Evolutionary conservation across 2,888 invertebrate genomes (phyloP), one percentile per base, ranked within the genome.

Genomic region (Cepaea hortensis): DNA sequence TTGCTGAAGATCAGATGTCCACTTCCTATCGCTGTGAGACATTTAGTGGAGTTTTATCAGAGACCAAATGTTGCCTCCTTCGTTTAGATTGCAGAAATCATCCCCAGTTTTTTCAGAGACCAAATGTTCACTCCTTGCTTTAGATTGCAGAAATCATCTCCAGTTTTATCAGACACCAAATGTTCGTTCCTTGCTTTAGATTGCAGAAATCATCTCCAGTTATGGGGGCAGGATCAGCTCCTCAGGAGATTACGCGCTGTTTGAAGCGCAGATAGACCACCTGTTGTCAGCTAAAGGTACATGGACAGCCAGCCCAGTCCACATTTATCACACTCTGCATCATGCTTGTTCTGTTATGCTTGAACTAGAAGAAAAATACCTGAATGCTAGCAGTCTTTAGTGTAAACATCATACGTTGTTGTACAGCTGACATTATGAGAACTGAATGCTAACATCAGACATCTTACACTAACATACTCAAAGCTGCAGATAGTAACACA

Each of bases 81-180:
- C 86, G 89, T 90, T 88, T 91, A 94, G 94, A 93, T 94, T 85
- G 92, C 93, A 89, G 93, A 91, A 86, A 92, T 0, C 55, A 55
- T 55, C 11, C 2, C 6, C 7, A 55, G 55, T 55, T 9, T 11
- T 55, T 1, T 55, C 55, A 1, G 55, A 55, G 55, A 55, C 55
- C 55, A 55, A 55, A 55, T 55, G 6, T 81, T 35, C 1, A 0
- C 55, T 55, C 55, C 11, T 55, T 83, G 87, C 89, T 90, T 88
- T 91, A 93, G 93, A 93, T 94, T 85, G 92, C 93, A 89, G 93
- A 91, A 85, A 92, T 93, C 84, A 90, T 93, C 77, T 91, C 92
- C 80, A 94, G 93, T 89, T 93, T 55, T 55, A 55, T 55, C 55
- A 55, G 55, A 55, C 7, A 11, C 11, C 6, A 55, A 55, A 9